Base-by-base conservation (phyloP, 2,113 vertebrate species). In the Melanocharis versteri region DNA sequence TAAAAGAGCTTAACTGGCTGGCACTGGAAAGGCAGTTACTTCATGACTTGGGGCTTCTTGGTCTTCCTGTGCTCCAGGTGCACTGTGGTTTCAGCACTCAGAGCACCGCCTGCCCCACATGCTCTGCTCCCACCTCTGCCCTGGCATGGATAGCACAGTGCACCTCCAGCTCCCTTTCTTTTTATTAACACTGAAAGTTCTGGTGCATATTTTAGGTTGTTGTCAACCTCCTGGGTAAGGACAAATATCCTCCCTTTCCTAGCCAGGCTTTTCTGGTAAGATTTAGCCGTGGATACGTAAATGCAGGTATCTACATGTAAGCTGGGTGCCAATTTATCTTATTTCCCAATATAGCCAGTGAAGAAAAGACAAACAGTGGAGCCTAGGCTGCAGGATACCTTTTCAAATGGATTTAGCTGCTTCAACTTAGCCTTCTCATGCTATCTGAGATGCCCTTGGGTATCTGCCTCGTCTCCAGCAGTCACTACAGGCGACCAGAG, bases 21-120 rank as follows among this genome's bases (percentile, higher is more conserved):
- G 24, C 58, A 40, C 45, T 31, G n/a, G 81, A 62, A 91, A 95
- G 45, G 14, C 19, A 61, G 6, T 57, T 53, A 57, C 27, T 65
- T 53, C 10, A 21, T 15, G 9, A n/a, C 51, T 1, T 68, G 44
- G 15, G 23, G 6, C 21, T 75, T 53, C 58, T 66, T 58, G 39
- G 13, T 71, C n/a, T 86, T 78, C 27, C 50, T 40, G 14, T 83
- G 51, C 13, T 45, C 11, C 26, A 39, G 40, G 23, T 42, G 45
- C 27, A 28, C 26, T 2, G 15, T 48, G 56, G 27, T 26, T 58
- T 82, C 7, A 3, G 23, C 70, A 61, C 40, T 12, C 44, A 47
- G 45, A 73, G 15, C 6, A 70, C 15, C 2, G 0, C 23, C 23
- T 65, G 39, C 28, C 42, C 37, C 24, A 15, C 14, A 12, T 0